Conservation (phyloP, 2,113 vertebrate genomes). For the Nestor notabilis region DNA sequence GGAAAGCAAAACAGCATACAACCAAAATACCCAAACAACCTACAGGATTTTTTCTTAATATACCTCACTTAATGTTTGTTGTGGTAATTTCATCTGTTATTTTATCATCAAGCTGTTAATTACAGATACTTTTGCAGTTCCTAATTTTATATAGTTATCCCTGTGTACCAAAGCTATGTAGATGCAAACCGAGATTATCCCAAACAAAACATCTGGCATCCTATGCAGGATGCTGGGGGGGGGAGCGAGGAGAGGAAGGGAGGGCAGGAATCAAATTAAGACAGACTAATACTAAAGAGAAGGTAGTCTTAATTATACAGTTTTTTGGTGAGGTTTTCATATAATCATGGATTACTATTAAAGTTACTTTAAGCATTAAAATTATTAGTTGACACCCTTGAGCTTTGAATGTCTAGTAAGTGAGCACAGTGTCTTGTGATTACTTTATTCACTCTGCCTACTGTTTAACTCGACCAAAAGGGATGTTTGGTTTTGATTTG, state of each 20-base stretch:
- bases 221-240: too few relatives aligned
- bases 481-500: not conserved
- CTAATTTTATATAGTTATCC: not conserved
- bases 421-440: not conserved
- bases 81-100: not conserved
- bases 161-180: not conserved
- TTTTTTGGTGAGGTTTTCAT: not conserved
- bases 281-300: not conserved
- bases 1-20: not conserved
- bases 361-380: not conserved
- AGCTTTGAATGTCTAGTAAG: not conserved
- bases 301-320: not conserved
- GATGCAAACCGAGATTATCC: not conserved
- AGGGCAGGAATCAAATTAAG: not conserved
- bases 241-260: not conserved
- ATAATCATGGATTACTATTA: not conserved
- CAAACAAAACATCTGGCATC: not conserved
- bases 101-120: not conserved
- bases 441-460: not conserved
- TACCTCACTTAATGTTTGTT: not conserved
- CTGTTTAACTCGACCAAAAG: not conserved
- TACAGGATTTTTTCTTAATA: not conserved
- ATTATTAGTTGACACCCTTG: not conserved
- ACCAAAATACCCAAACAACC: fast-evolving
- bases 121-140: not conserved